A percentile compares a stretch with the other conserved stretches of the same genome.
Evolutionary conservation across 2,113 vertebrate genomes (phyloP).

Genomic region (Etheostoma spectabile): DNA sequence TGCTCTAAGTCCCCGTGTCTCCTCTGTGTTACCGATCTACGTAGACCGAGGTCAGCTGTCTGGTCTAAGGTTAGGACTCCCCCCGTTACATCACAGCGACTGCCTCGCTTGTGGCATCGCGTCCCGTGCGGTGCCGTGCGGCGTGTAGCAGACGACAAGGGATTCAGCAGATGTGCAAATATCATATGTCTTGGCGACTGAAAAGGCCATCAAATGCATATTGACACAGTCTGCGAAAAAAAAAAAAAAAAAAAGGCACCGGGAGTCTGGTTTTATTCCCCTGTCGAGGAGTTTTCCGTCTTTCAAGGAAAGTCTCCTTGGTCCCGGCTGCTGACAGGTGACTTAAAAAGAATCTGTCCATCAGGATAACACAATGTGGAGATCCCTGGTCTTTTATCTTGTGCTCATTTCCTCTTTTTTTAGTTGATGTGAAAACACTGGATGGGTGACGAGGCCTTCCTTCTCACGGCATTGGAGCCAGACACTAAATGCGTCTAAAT

Average conservation of each 20-base stretch:
- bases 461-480: slow-evolving; percentile 7
- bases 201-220: slow-evolving; percentile 73
- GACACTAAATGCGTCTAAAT: not conserved
- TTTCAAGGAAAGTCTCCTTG: slow-evolving; percentile 67
- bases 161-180: slow-evolving; percentile 82
- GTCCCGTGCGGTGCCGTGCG: slow-evolving; percentile 28
- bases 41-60: slow-evolving; percentile 27
- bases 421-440: slow-evolving; percentile 38
- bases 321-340: slow-evolving; percentile 75
- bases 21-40: not conserved
- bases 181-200: slow-evolving; percentile 78
- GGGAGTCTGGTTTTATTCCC: slow-evolving; percentile 66
- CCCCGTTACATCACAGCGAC: slow-evolving; percentile 43
- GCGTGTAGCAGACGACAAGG: slow-evolving; percentile 71
- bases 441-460: slow-evolving; percentile 12
- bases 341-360: slow-evolving; percentile 67
- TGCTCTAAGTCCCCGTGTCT: not conserved
- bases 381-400: slow-evolving; percentile 47
- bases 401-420: slow-evolving; percentile 54
- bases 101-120: slow-evolving; percentile 1
- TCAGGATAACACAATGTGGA: slow-evolving; percentile 54
- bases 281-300: slow-evolving; percentile 72
- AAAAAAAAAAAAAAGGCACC: slow-evolving; percentile 32
- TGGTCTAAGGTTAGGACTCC: slow-evolving; percentile 18
- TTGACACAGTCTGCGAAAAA: slow-evolving; percentile 78